These are phyloP conservation scores for Brachyhypopomus occidentalis DNA, from an alignment of 2,113 vertebrate genomes.

Conservation along the genomic window DNA sequence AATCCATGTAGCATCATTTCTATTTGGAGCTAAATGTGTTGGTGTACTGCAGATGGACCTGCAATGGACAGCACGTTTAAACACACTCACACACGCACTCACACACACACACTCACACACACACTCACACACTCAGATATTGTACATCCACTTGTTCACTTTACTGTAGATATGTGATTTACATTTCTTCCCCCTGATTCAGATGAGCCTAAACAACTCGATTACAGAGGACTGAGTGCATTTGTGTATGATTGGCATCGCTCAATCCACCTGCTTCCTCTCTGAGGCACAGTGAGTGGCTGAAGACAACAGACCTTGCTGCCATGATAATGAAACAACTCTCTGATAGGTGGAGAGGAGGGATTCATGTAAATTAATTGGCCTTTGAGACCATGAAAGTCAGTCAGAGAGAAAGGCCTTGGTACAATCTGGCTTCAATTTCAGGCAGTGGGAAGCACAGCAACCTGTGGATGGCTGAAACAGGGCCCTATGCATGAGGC, in stretches of 20 bases:
- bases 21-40: conserved; percentile 26
- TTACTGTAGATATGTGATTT: neutral
- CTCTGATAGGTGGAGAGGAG: neutral
- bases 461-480: too few species aligned
- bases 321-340: neutral
- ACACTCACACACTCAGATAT: neutral
- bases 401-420: too few species aligned
- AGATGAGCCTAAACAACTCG: neutral
- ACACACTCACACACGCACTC: neutral
- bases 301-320: neutral
- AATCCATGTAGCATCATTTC: neutral
- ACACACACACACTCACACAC: conserved; percentile 7
- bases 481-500: too few species aligned
- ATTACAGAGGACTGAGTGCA: neutral
- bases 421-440: too few species aligned
- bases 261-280: conserved; percentile 30
- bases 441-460: too few species aligned
- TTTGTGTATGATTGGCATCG: conserved; percentile 25
- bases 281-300: neutral
- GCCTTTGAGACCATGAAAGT: neutral
- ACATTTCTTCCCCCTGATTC: neutral
- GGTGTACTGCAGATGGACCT: conserved; percentile 17
- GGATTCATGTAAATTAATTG: too few species aligned
- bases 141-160: neutral
- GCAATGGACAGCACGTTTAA: neutral